Evolutionary conservation across 2,113 vertebrate species (phyloP).

Genomic region (Callithrix jacchus): DNA sequence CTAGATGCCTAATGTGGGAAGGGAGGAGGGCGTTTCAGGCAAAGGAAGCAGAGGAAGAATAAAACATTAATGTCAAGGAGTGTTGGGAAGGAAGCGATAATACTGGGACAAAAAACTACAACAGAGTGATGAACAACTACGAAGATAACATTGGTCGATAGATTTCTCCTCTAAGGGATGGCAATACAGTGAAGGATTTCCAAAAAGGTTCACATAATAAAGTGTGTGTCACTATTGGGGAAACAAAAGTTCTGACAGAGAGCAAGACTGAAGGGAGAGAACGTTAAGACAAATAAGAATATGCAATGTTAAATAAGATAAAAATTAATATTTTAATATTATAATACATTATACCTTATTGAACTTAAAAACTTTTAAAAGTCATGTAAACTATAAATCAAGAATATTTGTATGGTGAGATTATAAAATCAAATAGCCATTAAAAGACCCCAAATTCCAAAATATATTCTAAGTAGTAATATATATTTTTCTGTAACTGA

Average conservation of each 20-base stretch:
- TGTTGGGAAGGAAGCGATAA: neutral
- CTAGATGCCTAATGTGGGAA: neutral
- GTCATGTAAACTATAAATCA: neutral
- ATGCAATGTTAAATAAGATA: neutral
- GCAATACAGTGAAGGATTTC: neutral
- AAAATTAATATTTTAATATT: neutral
- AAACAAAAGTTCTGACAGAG: neutral
- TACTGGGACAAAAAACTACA: neutral
- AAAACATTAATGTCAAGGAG: neutral
- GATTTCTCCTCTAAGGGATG: neutral
- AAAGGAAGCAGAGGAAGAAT: neutral
- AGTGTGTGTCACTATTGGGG: neutral
- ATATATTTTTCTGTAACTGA: neutral
- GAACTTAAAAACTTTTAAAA: neutral
- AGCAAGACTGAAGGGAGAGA: neutral
- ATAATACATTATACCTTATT: neutral
- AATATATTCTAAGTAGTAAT: neutral
- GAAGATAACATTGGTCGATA: neutral
- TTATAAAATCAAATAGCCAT: neutral
- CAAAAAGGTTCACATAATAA: neutral
- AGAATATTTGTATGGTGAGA: neutral
- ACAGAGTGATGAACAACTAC: neutral
- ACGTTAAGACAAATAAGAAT: neutral
- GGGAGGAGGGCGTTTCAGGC: neutral
- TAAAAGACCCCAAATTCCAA: neutral